phyloP scores from a whole-genome alignment of 53 echinoderm and acorn worm species.

The Paelopatides confundens region DNA sequence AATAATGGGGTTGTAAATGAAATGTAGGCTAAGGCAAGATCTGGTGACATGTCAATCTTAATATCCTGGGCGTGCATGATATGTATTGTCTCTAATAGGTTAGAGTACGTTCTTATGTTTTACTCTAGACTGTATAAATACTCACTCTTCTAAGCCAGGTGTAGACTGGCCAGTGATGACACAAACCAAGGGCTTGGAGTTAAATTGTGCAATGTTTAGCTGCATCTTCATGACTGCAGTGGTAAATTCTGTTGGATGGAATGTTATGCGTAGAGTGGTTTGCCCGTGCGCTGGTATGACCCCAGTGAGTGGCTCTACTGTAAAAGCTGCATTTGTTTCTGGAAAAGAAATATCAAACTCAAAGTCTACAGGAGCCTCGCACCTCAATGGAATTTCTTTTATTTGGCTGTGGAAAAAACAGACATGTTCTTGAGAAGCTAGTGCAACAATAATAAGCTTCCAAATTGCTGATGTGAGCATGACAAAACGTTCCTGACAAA shows the following conservation, averaged over 20 bases:
- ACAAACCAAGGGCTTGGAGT: slow-evolving; percentile 86
- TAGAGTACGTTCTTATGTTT: too few relatives aligned
- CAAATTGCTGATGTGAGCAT: too few relatives aligned
- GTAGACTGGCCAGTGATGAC: slow-evolving; percentile 77
- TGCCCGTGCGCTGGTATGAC: slow-evolving; percentile 86
- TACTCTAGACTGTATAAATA: too few relatives aligned
- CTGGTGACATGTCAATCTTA: too few relatives aligned
- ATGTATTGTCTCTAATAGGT: too few relatives aligned
- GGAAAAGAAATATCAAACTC: slow-evolving; percentile 85
- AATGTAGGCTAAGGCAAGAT: too few relatives aligned
- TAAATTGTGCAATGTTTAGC: slow-evolving; percentile 91
- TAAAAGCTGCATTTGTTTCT: slow-evolving; percentile 86
- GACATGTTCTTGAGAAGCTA: neutral
- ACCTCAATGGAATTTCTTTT: slow-evolving; percentile 79
- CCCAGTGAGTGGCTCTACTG: slow-evolving; percentile 80
- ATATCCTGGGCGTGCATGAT: too few relatives aligned
- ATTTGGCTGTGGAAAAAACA: slow-evolving; percentile 63
- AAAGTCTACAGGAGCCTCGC: slow-evolving; percentile 92
- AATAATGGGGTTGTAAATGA: too few relatives aligned
- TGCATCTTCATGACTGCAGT: slow-evolving; percentile 96
- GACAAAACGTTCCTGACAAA: too few relatives aligned
- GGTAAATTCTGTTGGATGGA: slow-evolving; percentile 91
- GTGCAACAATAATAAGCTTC: too few relatives aligned
- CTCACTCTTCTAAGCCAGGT: slow-evolving; percentile 91
- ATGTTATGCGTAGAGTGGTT: slow-evolving; percentile 75